Evolutionary conservation across 2,888 invertebrate genomes (phyloP), one percentile per base, ranked within the genome.

Genomic region (Pilophorus perplexus): DNA sequence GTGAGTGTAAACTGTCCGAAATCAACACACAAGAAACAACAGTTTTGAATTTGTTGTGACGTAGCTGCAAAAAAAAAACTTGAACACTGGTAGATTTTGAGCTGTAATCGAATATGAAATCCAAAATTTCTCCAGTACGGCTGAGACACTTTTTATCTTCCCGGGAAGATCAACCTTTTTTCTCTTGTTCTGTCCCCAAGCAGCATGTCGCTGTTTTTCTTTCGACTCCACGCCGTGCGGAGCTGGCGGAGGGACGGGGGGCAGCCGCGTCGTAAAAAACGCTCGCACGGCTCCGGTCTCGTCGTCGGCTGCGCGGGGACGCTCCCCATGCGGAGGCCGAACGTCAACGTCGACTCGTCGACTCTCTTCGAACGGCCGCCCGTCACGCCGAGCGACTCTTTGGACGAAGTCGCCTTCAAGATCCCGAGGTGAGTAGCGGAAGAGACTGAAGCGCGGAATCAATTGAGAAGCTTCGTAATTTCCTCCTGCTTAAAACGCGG

Each of bases 201-300:
- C 28, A 88, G 85, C 82, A 92, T 92, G 92, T 92, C 92, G 83
- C 86, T 93, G 85, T 93, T 92, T 85, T 93, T 93, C 88, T 93
- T 93, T 81, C 92, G 93, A 74, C 86, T 92, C 78, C 93, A 90
- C 85, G 87, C 79, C 86, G 92, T 71, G 88, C 88, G 78, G 89
- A 89, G 80, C 90, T 57, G 75, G 74, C 59, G 74, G 74, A 44
- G 57, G 73, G 73, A 60, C 75, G 75, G 64, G 16, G 74, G 66
- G 25, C 60, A 62, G 59, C 66, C 67, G 44, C 64, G 64, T 20
- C 64, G 55, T 64, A 67, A 70, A 65, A 70, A 71, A 68, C 70
- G 67, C 33, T 44, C 44, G 33, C 25, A 65, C 64, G 74, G 73
- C 60, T 75, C 77, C 52, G 78, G 77, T 66, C 78, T 77, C 16